Percentiles rank a stretch among this genome's conserved stretches.
These are phyloP conservation scores for Hemichromis elongatus DNA, from an alignment of 2,113 vertebrate genomes.

Conservation along the genomic window DNA sequence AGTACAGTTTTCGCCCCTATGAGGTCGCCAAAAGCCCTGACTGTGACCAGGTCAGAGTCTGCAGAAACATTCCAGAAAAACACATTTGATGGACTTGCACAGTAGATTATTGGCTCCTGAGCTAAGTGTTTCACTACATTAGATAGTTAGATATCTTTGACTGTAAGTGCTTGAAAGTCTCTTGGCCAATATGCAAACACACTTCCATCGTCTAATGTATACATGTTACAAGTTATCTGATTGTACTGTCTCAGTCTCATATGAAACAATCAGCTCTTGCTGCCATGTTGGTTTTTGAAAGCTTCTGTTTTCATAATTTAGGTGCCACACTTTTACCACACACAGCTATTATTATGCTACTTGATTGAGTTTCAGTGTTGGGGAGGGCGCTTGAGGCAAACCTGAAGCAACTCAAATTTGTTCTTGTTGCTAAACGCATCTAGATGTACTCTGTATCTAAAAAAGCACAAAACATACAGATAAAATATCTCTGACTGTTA, in stretches of 20 bases:
- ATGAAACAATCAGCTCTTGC: not conserved
- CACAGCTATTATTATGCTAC: not conserved
- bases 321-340: not conserved
- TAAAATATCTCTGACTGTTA: slow-evolving; percentile 12
- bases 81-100: not conserved
- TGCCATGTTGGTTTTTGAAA: not conserved
- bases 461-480: not conserved
- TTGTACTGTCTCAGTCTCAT: not conserved
- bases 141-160: not conserved
- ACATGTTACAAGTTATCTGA: not conserved
- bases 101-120: not conserved
- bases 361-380: not conserved
- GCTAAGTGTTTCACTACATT: not conserved
- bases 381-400: not conserved
- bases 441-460: not conserved
- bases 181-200: not conserved
- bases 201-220: not conserved
- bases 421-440: not conserved
- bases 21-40: not conserved
- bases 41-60: not conserved
- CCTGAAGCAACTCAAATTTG: not conserved
- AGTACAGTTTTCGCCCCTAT: slow-evolving; percentile 2
- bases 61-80: not conserved
- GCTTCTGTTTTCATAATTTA: not conserved
- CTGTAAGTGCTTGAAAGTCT: not conserved